A percentile compares a stretch with the other conserved stretches of the same genome.
These are phyloP conservation scores for Oenanthe melanoleuca DNA, from an alignment of 2,113 vertebrate species.

Conservation along the genomic window DNA sequence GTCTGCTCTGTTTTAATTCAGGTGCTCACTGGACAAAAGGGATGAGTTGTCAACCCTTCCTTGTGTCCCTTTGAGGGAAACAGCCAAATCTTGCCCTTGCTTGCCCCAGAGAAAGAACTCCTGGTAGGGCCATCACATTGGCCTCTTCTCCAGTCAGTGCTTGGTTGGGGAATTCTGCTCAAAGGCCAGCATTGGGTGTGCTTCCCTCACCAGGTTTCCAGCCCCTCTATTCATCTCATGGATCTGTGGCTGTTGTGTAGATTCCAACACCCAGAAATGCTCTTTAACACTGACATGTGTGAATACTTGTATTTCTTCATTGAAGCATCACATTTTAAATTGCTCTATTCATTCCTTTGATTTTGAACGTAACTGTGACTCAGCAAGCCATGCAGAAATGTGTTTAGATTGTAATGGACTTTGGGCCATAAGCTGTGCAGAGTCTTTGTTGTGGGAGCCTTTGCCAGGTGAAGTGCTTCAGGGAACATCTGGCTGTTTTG, in stretches of 20 bases:
- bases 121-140: not conserved
- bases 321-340: conserved; percentile 39
- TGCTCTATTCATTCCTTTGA: conserved; percentile 23
- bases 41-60: not conserved
- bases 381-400: conserved; percentile 10
- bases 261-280: not conserved
- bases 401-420: not conserved
- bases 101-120: not conserved
- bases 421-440: not conserved
- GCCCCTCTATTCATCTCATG: not conserved
- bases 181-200: not conserved
- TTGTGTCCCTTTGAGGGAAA: not conserved
- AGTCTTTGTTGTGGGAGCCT: not conserved
- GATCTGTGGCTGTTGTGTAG: not conserved
- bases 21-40: not conserved
- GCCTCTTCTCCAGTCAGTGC: not conserved
- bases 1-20: not conserved
- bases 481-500: not conserved
- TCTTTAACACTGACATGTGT: conserved; percentile 23
- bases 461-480: not conserved
- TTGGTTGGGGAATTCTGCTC: not conserved
- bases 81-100: not conserved
- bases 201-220: not conserved
- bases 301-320: conserved; percentile 33
- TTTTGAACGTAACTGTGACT: conserved; percentile 21